These are phyloP conservation scores for roundworm (Caenorhabditis elegans) DNA, from an alignment of 1,140 invertebrate genomes.

Conservation along the genomic window WBcel235 BX284606.5:14768001-14768500, in stretches of 20 bases:
- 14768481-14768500: too few species aligned
- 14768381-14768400: constrained; percentile 41
- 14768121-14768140: too few species aligned
- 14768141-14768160: constrained; percentile 21
- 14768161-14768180: not conserved
- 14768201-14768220: constrained; percentile 39
- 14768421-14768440: constrained; percentile 44
- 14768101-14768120: too few species aligned
- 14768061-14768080: too few species aligned
- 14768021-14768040: too few species aligned
- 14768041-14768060: too few species aligned
- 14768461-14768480: too few species aligned
- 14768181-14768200: constrained; percentile 39
- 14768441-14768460: too few species aligned
- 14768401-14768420: constrained; percentile 44
- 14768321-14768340: constrained; percentile 16
- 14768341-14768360: constrained; percentile 42
- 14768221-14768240: constrained; percentile 45
- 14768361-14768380: constrained; percentile 45
- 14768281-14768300: constrained; percentile 34
- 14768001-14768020: too few species aligned
- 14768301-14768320: not conserved
- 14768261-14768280: not conserved
- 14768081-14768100: too few species aligned
- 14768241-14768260: constrained; percentile 36